Conservation (phyloP, 2,113 vertebrate genomes). For the Gasterosteus aculeatus region DNA sequence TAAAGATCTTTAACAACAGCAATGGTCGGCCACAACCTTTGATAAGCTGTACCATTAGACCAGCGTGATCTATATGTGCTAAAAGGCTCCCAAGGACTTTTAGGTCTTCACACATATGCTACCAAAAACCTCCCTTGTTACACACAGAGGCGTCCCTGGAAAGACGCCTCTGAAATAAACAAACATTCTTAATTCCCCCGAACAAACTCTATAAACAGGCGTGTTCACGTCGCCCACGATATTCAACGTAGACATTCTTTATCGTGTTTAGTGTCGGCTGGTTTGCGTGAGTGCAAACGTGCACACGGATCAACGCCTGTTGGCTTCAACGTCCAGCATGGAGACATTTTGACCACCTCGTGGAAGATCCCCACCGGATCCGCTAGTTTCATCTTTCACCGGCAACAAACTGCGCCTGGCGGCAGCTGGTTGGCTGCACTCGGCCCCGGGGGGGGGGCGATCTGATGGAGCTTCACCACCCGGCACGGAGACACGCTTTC, state of each 20-base stretch:
- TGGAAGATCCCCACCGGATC: slow-evolving; percentile 18
- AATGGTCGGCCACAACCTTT: neutral
- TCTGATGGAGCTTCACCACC: slow-evolving; percentile 42
- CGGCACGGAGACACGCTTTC: slow-evolving; percentile 40
- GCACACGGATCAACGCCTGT: neutral
- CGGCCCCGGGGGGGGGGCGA: slow-evolving; percentile 52
- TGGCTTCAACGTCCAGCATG: slow-evolving; percentile 2
- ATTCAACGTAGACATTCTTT: neutral
- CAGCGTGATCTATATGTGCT: neutral
- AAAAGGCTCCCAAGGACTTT: slow-evolving; percentile 9
- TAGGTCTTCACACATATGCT: neutral
- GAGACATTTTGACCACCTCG: slow-evolving; percentile 5
- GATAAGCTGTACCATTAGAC: neutral
- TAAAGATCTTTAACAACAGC: neutral
- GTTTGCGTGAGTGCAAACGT: neutral
- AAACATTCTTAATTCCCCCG: slow-evolving; percentile 31
- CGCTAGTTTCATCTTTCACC: slow-evolving; percentile 40
- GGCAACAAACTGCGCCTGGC: slow-evolving; percentile 33
- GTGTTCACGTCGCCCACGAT: neutral
- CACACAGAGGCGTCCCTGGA: slow-evolving; percentile 37
- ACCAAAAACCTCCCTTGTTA: slow-evolving; percentile 18
- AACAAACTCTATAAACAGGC: slow-evolving; percentile 31
- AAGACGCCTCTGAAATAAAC: slow-evolving; percentile 11
- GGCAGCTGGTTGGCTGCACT: slow-evolving; percentile 44
- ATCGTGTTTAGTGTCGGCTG: neutral